Percentiles rank a stretch among this genome's conserved stretches.
These are phyloP conservation scores for Cyrtonyx montezumae DNA, from an alignment of 2,113 vertebrate species.

Conservation along the genomic window DNA sequence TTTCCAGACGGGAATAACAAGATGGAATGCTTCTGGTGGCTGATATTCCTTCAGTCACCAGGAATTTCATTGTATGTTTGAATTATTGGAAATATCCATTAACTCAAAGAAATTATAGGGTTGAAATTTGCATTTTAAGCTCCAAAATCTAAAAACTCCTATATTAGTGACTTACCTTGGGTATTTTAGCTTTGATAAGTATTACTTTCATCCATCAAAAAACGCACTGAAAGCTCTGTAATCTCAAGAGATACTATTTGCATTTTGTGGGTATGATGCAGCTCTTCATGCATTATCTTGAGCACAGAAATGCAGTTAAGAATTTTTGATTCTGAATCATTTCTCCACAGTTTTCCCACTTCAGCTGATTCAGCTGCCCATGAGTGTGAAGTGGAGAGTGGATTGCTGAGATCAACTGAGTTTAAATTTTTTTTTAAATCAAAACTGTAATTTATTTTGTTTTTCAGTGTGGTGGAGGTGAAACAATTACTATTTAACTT, in stretches of 20 bases:
- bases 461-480: background rate
- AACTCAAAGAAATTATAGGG: background rate
- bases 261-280: background rate
- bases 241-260: background rate
- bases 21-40: background rate
- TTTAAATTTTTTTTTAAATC: background rate
- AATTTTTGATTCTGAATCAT: background rate
- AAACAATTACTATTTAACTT: background rate
- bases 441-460: background rate
- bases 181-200: background rate
- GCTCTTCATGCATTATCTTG: background rate
- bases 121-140: background rate
- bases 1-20: background rate
- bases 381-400: background rate
- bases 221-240: background rate
- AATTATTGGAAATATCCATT: background rate
- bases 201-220: background rate
- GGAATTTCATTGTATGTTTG: background rate
- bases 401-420: background rate
- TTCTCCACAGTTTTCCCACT: background rate
- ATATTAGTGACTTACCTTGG: background rate
- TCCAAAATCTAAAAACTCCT: background rate
- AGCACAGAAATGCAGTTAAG: background rate
- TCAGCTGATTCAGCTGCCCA: background rate
- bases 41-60: background rate